Base-by-base conservation (phyloP, 2,797 vertebrate species). In the Anableps anableps region DNA sequence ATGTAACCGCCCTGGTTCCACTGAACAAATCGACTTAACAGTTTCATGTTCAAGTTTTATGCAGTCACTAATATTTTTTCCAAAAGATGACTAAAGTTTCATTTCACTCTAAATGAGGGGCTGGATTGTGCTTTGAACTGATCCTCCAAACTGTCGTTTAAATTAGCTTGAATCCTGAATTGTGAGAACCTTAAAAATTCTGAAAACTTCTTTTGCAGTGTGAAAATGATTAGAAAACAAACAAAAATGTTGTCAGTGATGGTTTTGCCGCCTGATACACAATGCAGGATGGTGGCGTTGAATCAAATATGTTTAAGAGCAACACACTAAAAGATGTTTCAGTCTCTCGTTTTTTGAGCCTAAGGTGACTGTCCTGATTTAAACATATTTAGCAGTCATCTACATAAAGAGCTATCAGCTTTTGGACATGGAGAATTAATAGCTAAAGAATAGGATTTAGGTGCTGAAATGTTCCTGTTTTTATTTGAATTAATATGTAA, bases 11-110 rank as follows among this genome's bases (percentile, higher is more conserved):
- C 36, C 1, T 43, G 66, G 66, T 43, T n/a, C 66, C 36, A 23
- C 36, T 68, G 36, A 68, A 26, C 64, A 68, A 41, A 68, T 36
- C 64, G 41, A 38, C 64, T 68, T 13, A 68, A 70, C 38, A 70
- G 38, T 13, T 43, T 26, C 23, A 43, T 41, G 66, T 66, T 66
- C 17, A 64, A 10, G 60, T 13, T 68, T 26, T 41, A 13, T n/a
- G 53, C 53, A 55, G 53, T 1, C 2, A 26, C 23, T 55, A n/a
- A 26, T 68, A 23, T 23, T 23, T 26, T 41, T 23, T 23, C 64
- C 34, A 36, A 29, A 29, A 62, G 26, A 6, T 31, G 55, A 64
- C 14, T 64, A 64, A 34, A 64, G 31, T 38, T 21, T 66, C 8
- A 66, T 66, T 66, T 66, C 62, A 66, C 34, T 66, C 19, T 38